Evolutionary conservation across 1,140 invertebrate species (phyloP), one percentile per base, ranked within the genome.

Genomic region (Heterodera schachtii): DNA sequence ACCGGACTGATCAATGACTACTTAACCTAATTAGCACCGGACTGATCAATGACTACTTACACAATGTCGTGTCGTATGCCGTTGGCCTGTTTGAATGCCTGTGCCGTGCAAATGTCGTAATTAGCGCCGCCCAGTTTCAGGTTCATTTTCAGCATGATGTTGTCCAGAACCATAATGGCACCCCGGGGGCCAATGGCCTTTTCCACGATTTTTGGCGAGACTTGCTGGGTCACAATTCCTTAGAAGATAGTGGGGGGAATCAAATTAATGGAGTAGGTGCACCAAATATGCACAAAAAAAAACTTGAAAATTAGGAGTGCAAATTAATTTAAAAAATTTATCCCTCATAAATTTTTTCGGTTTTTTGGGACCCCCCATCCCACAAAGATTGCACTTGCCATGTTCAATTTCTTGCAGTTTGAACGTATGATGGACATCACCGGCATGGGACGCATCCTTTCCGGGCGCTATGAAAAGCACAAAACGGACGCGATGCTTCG

Each of bases 131-230:
- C 82, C 74, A 83, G 11, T 21, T 83, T 83, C 41, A 84, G 43
- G 66, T 83, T 82, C n/a, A 74, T 84, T 43, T 83, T 83, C 82
- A 83, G 16, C 52, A 83, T 19, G 16, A 83, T 73, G 46, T 83
- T 83, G 57, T 82, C 81, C 11, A 82, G 46, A 13, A 82, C 80
- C 67, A 82, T 73, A 16, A 64, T 67, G 47, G 46, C 81, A 7
- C 81, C 82, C 21, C 60, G 41, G 44, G 46, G 57, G 16, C 74
- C 73, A 44, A 43, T 43, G 46, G 47, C 81, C 43, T 83, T 83
- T 5, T 13, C 43, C 75, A 79, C 67, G 4, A 78, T 70, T 44
- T 70, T 71, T 1, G 76, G 76, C 0, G 41, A 16, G 44, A 78
- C 31, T 69, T 78, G 76, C 43, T 78, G 76, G 5, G 76, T 78